phyloP scores from a whole-genome alignment of 2,888 invertebrate genomes.

The Odontocerum albicorne region DNA sequence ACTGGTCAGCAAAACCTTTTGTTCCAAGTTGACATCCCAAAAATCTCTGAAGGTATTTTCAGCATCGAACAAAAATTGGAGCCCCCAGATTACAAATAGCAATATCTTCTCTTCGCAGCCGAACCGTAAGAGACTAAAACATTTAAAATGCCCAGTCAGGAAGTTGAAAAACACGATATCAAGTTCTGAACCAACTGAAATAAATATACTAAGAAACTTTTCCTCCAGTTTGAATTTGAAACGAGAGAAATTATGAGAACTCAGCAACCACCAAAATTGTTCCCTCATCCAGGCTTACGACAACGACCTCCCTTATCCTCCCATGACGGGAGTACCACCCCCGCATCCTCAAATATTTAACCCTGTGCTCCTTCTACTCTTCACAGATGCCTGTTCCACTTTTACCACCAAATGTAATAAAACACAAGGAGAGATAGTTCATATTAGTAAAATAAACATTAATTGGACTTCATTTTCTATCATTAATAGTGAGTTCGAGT shows the following conservation, averaged over 20 bases:
- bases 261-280: conserved; percentile 61
- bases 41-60: conserved; percentile 85
- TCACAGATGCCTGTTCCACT: conserved; percentile 69
- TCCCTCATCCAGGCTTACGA: conserved; percentile 56
- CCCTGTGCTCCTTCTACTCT: conserved; percentile 75
- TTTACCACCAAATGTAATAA: conserved; percentile 60
- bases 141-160: conserved; percentile 98
- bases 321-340: conserved; percentile 69
- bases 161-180: conserved; percentile 96
- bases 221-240: conserved; percentile 95
- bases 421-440: no score
- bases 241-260: conserved; percentile 76
- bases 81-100: conserved; percentile 99
- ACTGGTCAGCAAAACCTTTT: conserved; percentile 94
- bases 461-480: no score
- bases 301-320: conserved; percentile 68
- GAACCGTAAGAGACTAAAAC: conserved; percentile 99
- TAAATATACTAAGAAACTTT: conserved; percentile 97
- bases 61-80: conserved; percentile 98
- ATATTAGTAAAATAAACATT: no score
- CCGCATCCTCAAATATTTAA: conserved; percentile 66
- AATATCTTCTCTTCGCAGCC: conserved; percentile 96
- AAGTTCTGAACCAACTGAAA: conserved; percentile 99
- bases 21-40: conserved; percentile 96
- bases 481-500: no score